Percentiles rank a stretch among this genome's conserved stretches.
phyloP scores from a whole-genome alignment of 2,888 invertebrate genomes.

The Mythimna albipuncta region DNA sequence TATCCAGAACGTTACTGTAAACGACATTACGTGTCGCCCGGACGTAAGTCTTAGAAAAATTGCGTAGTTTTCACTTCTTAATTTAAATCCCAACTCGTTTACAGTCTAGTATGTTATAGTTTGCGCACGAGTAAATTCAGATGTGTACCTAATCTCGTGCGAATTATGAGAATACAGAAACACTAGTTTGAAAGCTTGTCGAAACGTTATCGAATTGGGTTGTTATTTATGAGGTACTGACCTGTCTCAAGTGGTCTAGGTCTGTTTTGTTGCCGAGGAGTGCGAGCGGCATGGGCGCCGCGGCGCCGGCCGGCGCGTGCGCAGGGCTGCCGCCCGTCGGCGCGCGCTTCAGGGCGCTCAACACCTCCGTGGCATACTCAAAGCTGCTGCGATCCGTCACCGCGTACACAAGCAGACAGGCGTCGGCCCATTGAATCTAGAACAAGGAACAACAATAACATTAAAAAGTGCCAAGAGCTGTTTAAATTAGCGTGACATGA shows the following conservation, averaged over 20 bases:
- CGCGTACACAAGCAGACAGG: slow-evolving; percentile 94
- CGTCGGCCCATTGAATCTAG: slow-evolving; percentile 94
- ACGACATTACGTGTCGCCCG: slow-evolving; percentile 4
- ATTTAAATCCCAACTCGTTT: slow-evolving; percentile 13
- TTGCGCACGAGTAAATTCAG: slow-evolving; percentile 9
- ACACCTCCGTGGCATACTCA: slow-evolving; percentile 92
- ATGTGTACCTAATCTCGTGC: neutral
- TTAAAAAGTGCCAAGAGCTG: slow-evolving; percentile 48
- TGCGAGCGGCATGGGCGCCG: slow-evolving; percentile 90
- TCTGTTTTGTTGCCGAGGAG: slow-evolving; percentile 95
- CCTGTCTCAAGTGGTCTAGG: slow-evolving; percentile 94
- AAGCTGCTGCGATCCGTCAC: slow-evolving; percentile 94
- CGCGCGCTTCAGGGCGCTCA: slow-evolving; percentile 91
- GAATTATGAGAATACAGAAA: slow-evolving; percentile 17
- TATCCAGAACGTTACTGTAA: slow-evolving; percentile 6
- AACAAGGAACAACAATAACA: slow-evolving; percentile 71
- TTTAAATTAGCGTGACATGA: slow-evolving; percentile 37
- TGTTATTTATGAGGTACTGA: slow-evolving; percentile 75
- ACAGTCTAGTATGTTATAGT: slow-evolving; percentile 3
- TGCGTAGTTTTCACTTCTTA: neutral
- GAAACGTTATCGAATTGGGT: slow-evolving; percentile 25
- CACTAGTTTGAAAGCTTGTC: slow-evolving; percentile 22
- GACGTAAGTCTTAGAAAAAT: slow-evolving; percentile 15
- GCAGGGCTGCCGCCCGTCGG: slow-evolving; percentile 89
- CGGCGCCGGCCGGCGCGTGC: slow-evolving; percentile 90